Percentiles rank a stretch among this genome's conserved stretches.
Conservation (phyloP, 2,888 invertebrate species). For the Helicoverpa assulta region DNA sequence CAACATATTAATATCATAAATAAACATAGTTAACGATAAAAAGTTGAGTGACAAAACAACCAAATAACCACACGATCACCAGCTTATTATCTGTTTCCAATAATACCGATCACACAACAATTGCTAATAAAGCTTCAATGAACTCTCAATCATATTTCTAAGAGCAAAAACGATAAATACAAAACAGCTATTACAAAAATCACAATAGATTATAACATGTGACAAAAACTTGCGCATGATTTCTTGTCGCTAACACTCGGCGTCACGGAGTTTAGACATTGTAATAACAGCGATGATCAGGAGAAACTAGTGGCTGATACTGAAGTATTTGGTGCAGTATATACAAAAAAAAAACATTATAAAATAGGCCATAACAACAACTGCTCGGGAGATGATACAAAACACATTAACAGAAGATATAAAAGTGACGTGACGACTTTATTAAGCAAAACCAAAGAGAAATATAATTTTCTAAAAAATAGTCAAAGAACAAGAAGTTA, state of each 20-base stretch:
- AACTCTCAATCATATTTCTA: constrained; percentile 5
- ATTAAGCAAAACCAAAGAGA: no score
- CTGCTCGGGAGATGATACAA: background rate
- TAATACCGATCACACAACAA: constrained; percentile 7
- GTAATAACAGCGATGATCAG: constrained; percentile 26
- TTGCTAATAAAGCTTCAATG: constrained; percentile 29
- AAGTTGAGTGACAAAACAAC: background rate
- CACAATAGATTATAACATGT: constrained; percentile 24
- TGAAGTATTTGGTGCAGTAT: background rate
- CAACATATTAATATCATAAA: background rate
- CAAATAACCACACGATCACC: background rate
- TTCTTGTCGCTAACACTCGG: constrained; percentile 9
- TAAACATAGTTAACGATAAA: background rate
- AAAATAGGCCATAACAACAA: no score
- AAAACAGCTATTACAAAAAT: constrained; percentile 28
- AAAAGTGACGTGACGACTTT: no score
- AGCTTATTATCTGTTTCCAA: background rate
- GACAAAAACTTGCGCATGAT: constrained; percentile 33
- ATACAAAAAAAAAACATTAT: no score
- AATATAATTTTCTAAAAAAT: background rate
- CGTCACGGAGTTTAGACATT: constrained; percentile 28
- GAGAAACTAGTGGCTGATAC: constrained; percentile 20
- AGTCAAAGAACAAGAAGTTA: background rate
- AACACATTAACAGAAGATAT: no score
- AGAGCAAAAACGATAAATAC: constrained; percentile 21